Base-by-base conservation (phyloP, 1,140 invertebrate genomes). In the Anastrepha ludens region DNA sequence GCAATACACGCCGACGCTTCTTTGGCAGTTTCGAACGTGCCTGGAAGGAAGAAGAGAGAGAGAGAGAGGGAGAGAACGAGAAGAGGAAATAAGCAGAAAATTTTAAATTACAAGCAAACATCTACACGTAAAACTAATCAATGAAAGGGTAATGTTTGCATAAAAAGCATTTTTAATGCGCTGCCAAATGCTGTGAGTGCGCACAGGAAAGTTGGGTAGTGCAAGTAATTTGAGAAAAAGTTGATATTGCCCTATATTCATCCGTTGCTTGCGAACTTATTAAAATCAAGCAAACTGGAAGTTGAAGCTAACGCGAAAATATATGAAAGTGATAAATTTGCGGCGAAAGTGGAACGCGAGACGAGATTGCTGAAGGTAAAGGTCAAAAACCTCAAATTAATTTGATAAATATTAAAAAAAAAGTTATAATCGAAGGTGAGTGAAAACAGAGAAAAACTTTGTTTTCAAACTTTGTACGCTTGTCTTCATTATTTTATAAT, bases 1-100 rank as follows among this genome's bases (percentile, higher is more conserved):
- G 97, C 58, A 98, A 93, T 39, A 98, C 96, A 39, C 97, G 94
- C 88, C 97, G 94, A 67, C 97, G 94, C 91, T 97, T 97, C 94
- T 98, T 98, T 4, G 97, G 97, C 87, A 98, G 94, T 94, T 98
- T 98, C 87, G 97, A 97, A 87, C 98, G 94, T 17, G 97, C 97
- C 96, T 98, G 64, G 60, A 88, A 88, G 55, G 59, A 15, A 47
- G 58, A 70, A 41, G 17, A 62, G 8, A 74, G 1, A 74, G 17
- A 1, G 6, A 2, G n/a, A 50, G 6, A 55, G n/a, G 20, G n/a
- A 50, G 17, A 7, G 47, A n/a, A 17, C 5, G n/a, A 17, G 41
- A 74, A 70, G 39, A 29, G 29, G 13, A 74, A 47, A n/a, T 1
- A 47, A n/a, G 29, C 13, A 47, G 6, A 47, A 29, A 55, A 17